Conservation (phyloP, 2,797 vertebrate species). For the Pseudomugil tenellus region DNA sequence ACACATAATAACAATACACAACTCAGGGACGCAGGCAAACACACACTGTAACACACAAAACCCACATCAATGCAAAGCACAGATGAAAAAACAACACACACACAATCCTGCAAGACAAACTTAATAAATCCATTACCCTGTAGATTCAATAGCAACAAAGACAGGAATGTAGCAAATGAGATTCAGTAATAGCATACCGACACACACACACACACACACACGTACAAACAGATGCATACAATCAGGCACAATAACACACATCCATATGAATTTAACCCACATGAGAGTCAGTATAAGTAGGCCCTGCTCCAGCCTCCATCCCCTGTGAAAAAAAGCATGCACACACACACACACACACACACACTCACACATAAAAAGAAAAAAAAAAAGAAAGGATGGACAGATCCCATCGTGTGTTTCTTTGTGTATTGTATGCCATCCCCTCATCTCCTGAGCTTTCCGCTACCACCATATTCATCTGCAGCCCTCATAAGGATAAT, state of each 20-base stretch:
- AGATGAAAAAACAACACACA: conserved; percentile 54
- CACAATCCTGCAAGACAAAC: conserved; percentile 67
- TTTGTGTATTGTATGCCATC: conserved; percentile 56
- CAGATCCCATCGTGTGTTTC: conserved; percentile 64
- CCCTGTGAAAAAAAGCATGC: conserved; percentile 28
- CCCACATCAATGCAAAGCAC: conserved; percentile 57
- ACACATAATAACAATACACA: conserved; percentile 44
- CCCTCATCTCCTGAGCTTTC: conserved; percentile 68
- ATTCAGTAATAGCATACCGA: conserved; percentile 70
- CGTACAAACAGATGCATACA: conserved; percentile 28
- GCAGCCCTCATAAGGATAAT: conserved; percentile 71
- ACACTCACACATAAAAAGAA: conserved; percentile 1
- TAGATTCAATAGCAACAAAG: conserved; percentile 78
- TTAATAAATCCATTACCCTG: conserved; percentile 76
- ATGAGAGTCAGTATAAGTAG: conserved; percentile 63
- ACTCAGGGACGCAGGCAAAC: conserved; percentile 28
- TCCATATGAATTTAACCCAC: conserved; percentile 53
- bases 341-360: conserved; percentile 15
- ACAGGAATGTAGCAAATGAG: conserved; percentile 70
- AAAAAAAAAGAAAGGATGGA: conserved; percentile 57
- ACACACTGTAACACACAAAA: conserved; percentile 53
- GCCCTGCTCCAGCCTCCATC: conserved; percentile 60
- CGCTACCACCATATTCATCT: conserved; percentile 69
- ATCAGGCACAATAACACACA: conserved; percentile 17
- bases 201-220: conserved; percentile 55